These are phyloP conservation scores for Hyles vespertilio DNA, from an alignment of 1,140 invertebrate genomes.

Conservation along the genomic window DNA sequence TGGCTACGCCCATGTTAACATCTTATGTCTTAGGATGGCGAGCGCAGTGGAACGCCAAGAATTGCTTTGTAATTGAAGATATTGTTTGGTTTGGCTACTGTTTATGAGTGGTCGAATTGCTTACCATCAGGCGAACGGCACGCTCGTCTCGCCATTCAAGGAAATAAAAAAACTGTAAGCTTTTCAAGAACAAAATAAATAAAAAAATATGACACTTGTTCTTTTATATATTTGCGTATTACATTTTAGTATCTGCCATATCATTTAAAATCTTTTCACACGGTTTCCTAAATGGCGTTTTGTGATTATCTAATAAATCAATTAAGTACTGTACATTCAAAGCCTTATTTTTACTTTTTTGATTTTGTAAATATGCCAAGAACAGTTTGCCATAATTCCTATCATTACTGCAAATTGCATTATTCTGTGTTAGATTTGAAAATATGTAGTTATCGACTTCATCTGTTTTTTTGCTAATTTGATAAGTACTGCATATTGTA, in stretches of 20 bases:
- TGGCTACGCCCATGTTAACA: too few relatives aligned
- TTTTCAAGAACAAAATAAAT: too few relatives aligned
- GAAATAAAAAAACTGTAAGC: too few relatives aligned
- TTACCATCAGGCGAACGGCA: too few relatives aligned
- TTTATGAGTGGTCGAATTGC: too few relatives aligned
- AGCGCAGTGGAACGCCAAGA: too few relatives aligned
- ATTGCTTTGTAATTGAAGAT: too few relatives aligned
- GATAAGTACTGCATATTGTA: slow-evolving; percentile 36
- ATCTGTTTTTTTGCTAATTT: slow-evolving; percentile 32
- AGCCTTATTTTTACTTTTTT: slow-evolving; percentile 12
- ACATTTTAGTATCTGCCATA: slow-evolving; percentile 3
- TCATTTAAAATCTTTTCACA: slow-evolving; percentile 36
- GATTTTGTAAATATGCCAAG: slow-evolving; percentile 33
- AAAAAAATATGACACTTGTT: too few relatives aligned
- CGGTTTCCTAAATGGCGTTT: slow-evolving; percentile 36
- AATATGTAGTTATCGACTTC: slow-evolving; percentile 34
- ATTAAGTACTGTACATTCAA: slow-evolving; percentile 13
- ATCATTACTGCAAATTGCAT: slow-evolving; percentile 22
- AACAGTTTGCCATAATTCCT: slow-evolving; percentile 45
- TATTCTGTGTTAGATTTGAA: slow-evolving; percentile 20
- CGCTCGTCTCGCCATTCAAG: too few relatives aligned
- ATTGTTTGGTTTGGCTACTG: too few relatives aligned
- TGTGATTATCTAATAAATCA: slow-evolving; percentile 33
- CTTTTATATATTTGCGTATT: background rate
- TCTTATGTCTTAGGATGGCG: too few relatives aligned